Percentiles rank a stretch among this genome's conserved stretches.
Evolutionary conservation across 2,888 invertebrate genomes (phyloP).

Genomic region (Metallyticus violacea): DNA sequence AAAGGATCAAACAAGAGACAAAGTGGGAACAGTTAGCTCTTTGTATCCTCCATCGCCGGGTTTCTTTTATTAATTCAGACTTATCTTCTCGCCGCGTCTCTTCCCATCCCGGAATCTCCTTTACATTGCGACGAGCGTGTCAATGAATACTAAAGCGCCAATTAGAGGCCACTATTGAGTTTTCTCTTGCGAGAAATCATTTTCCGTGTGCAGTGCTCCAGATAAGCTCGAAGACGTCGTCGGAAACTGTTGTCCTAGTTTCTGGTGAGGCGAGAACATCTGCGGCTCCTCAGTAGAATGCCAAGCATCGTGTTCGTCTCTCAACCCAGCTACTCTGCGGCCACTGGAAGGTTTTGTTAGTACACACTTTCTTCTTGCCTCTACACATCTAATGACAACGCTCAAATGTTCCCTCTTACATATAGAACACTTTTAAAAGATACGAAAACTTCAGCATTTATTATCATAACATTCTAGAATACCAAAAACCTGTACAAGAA

Average conservation of each 20-base stretch:
- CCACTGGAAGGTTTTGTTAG: no score
- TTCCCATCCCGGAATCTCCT: not conserved
- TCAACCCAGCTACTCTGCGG: no score
- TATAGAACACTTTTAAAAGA: no score
- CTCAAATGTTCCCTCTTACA: no score
- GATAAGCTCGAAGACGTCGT: not conserved
- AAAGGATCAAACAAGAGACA: not conserved
- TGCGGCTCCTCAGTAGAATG: no score
- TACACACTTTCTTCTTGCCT: no score
- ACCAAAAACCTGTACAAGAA: no score
- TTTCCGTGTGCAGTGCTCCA: not conserved
- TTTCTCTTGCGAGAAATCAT: not conserved
- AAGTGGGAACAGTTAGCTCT: not conserved
- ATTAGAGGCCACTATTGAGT: not conserved
- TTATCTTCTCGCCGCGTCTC: not conserved
- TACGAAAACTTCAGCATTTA: no score
- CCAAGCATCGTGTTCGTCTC: no score
- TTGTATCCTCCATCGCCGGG: not conserved
- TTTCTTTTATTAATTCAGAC: not conserved
- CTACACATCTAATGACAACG: no score
- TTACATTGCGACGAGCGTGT: not conserved
- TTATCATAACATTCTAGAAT: no score
- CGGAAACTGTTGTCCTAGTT: not conserved
- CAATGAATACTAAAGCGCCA: not conserved
- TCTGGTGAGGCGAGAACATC: no score